These are phyloP conservation scores for Malaclemys terrapin DNA, from an alignment of 2,113 vertebrate species.

Conservation along the genomic window DNA sequence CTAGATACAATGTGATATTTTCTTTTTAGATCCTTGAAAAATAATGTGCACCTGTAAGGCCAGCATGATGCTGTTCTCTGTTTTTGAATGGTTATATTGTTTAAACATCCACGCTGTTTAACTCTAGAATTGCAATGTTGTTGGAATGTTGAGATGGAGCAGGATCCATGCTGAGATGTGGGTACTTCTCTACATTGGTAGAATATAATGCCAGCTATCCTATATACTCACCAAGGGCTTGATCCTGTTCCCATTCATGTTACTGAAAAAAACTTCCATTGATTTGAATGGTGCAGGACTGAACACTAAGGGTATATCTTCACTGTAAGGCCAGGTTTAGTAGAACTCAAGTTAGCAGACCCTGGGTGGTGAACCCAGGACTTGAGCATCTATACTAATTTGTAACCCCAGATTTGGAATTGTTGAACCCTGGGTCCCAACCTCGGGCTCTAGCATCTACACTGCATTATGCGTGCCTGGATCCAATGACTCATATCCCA, in stretches of 20 bases:
- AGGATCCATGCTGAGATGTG: not conserved
- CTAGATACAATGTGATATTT: accelerated
- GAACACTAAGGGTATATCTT: too few relatives aligned
- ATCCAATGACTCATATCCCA: too few relatives aligned
- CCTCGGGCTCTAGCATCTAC: too few relatives aligned
- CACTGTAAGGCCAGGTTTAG: too few relatives aligned
- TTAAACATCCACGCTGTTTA: not conserved
- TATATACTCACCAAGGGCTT: not conserved
- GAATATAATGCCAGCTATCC: not conserved
- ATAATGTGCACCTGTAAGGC: not conserved
- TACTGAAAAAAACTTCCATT: not conserved
- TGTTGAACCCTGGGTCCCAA: too few relatives aligned
- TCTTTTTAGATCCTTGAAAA: not conserved
- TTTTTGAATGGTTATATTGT: not conserved
- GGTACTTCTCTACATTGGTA: not conserved
- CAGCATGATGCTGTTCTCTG: not conserved
- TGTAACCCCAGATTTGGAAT: too few relatives aligned
- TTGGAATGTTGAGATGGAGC: not conserved
- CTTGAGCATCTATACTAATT: too few relatives aligned
- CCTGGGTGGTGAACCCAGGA: too few relatives aligned
- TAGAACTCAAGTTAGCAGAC: too few relatives aligned
- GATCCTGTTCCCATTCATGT: not conserved
- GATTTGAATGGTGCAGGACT: not conserved
- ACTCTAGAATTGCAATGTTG: not conserved
- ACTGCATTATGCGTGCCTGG: too few relatives aligned